Percentiles rank a stretch among this genome's conserved stretches.
Conservation (phyloP, 2,113 vertebrate genomes). For the Antechinus stuartii region DNA sequence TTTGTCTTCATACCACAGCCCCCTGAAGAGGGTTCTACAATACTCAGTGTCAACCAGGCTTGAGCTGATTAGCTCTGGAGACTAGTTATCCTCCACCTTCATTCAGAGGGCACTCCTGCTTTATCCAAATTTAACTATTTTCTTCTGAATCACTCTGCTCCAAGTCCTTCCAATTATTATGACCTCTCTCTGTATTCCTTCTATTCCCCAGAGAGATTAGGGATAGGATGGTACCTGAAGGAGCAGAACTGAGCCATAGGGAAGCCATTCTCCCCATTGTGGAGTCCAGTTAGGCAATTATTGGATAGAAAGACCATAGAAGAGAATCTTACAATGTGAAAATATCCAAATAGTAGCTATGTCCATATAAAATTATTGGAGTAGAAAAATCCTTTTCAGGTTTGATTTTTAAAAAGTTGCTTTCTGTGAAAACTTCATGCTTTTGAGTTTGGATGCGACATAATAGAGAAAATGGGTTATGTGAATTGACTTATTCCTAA, state of each 20-base stretch:
- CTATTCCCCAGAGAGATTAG: background rate
- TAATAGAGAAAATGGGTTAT: background rate
- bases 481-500: background rate
- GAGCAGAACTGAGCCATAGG: background rate
- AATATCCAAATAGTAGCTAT: background rate
- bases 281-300: background rate
- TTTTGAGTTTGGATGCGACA: background rate
- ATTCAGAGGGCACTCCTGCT: background rate
- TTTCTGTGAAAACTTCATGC: background rate
- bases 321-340: background rate
- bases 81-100: background rate
- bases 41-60: background rate
- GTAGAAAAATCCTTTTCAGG: background rate
- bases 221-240: background rate
- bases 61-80: background rate
- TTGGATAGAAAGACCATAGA: background rate
- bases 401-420: background rate
- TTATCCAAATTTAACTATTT: background rate
- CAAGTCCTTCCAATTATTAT: background rate
- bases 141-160: background rate
- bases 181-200: background rate
- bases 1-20: background rate
- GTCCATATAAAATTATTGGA: background rate
- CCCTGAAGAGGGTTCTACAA: background rate
- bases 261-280: background rate